Evolutionary conservation across 2,797 vertebrate species (phyloP).

Genomic region (Diceros bicornis): DNA sequence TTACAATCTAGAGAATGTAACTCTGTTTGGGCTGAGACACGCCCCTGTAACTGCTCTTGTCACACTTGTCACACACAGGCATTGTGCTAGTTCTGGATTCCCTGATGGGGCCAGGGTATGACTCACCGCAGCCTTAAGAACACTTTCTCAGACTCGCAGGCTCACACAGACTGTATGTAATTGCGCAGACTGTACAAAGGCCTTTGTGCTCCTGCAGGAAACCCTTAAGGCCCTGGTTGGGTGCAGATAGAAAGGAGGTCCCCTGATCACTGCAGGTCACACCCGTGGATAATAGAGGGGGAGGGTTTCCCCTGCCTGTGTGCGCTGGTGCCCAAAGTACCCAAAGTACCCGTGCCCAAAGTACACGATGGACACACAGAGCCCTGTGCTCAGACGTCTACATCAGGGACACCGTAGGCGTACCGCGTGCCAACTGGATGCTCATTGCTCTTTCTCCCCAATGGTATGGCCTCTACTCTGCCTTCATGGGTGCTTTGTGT

Average conservation of each 20-base stretch:
- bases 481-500: constrained; percentile 97
- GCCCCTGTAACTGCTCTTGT: neutral
- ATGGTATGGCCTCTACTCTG: constrained; percentile 97
- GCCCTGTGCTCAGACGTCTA: rapidly evolving
- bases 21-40: neutral
- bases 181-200: neutral
- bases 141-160: neutral
- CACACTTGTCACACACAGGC: neutral
- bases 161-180: too few species aligned
- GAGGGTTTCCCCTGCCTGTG: neutral
- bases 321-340: too few species aligned
- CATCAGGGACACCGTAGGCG: rapidly evolving
- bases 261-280: neutral
- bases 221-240: neutral
- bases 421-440: rapidly evolving
- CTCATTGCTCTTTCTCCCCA: neutral
- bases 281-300: rapidly evolving
- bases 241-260: neutral
- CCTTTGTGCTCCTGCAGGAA: neutral
- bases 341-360: neutral
- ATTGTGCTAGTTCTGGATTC: neutral
- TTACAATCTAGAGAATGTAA: rapidly evolving
- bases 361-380: rapidly evolving
- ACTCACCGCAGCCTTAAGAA: neutral
- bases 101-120: neutral